phyloP scores from a whole-genome alignment of 2,797 vertebrate genomes.

The Melanotaenia pygmaea region DNA sequence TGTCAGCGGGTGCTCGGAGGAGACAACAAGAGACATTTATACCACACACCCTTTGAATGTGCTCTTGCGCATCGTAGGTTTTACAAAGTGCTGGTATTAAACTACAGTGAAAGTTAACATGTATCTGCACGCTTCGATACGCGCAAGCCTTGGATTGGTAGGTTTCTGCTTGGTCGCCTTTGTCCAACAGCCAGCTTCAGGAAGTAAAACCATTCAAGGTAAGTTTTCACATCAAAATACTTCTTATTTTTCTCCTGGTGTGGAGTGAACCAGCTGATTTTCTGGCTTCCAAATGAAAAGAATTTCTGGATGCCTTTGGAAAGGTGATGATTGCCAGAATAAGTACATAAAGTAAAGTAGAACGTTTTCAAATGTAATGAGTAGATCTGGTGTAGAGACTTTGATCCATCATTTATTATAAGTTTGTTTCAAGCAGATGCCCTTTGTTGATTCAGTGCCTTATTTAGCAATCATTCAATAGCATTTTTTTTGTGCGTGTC shows the following conservation, averaged over 20 bases:
- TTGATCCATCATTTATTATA: conserved; percentile 4
- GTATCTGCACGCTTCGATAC: conserved; percentile 84
- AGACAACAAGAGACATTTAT: conserved; percentile 66
- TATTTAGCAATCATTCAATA: conserved; percentile 23
- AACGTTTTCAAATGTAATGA: neutral
- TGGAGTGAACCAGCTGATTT: neutral
- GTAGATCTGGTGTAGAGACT: conserved; percentile 6
- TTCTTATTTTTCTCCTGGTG: neutral
- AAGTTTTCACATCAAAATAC: conserved; percentile 77
- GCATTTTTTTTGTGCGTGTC: conserved; percentile 25
- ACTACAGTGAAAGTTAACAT: conserved; percentile 73
- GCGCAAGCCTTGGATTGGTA: conserved; percentile 87
- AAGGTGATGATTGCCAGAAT: conserved; percentile 9
- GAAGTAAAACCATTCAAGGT: conserved; percentile 92
- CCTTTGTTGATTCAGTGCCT: conserved; percentile 22
- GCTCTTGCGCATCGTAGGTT: conserved; percentile 75
- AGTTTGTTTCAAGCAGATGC: conserved; percentile 21
- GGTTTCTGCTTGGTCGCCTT: conserved; percentile 89
- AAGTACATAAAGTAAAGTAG: conserved; percentile 2
- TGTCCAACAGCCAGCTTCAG: conserved; percentile 89
- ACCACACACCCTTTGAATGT: conserved; percentile 60
- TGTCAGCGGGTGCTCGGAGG: conserved; percentile 62
- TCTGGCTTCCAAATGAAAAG: neutral
- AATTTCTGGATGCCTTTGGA: neutral
- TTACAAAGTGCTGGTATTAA: conserved; percentile 60